A percentile compares a stretch with the other conserved stretches of the same genome.
Evolutionary conservation across 1,140 invertebrate species (phyloP).

Genomic region (Caerostris extrusa): DNA sequence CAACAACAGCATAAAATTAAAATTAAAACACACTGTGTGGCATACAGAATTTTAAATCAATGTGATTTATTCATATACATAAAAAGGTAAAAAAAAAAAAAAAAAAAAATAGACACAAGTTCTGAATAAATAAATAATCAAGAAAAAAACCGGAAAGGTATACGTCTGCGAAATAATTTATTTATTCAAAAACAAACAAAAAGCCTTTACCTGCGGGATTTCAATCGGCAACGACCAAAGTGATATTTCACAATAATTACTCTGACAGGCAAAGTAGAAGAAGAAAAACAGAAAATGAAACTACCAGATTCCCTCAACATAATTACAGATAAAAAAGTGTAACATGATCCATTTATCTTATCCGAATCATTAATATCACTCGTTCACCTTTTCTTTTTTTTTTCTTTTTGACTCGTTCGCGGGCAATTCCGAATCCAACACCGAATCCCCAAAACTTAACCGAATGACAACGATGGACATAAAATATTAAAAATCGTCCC

Average conservation of each 20-base stretch:
- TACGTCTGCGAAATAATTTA: too few relatives aligned
- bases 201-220: too few relatives aligned
- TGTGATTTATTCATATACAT: too few relatives aligned
- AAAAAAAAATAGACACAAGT: too few relatives aligned
- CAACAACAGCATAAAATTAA: too few relatives aligned
- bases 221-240: not conserved
- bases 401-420: not conserved
- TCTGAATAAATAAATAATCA: too few relatives aligned
- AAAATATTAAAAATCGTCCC: constrained; percentile 3
- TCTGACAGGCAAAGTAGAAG: not conserved
- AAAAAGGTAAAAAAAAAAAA: too few relatives aligned
- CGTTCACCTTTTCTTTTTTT: not conserved
- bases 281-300: not conserved
- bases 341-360: not conserved
- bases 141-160: too few relatives aligned
- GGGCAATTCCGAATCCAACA: not conserved
- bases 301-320: not conserved
- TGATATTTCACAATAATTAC: not conserved
- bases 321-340: constrained; percentile 5
- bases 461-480: not conserved
- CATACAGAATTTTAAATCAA: too few relatives aligned
- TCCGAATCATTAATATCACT: constrained; percentile 10
- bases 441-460: not conserved
- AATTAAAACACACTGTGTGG: too few relatives aligned
- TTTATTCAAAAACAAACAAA: too few relatives aligned